phyloP scores from a whole-genome alignment of 1,140 invertebrate genomes.

The Hestina assimilis region DNA sequence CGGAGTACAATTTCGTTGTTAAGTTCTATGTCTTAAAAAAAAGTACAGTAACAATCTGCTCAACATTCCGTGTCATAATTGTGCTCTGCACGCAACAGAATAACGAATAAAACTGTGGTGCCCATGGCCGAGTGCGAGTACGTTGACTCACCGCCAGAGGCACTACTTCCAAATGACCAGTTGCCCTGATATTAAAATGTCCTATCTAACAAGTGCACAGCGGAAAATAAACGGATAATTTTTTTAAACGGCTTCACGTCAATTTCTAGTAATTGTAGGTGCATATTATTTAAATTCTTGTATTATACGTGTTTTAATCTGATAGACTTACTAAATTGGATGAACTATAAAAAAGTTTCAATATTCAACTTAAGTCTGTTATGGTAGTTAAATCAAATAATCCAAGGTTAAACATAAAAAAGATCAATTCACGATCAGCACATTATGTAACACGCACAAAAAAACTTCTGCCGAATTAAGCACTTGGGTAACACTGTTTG shows the following conservation, averaged over 20 bases:
- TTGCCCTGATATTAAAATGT: conserved; percentile 3
- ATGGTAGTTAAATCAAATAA: too few species aligned
- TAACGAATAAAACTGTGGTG: conserved; percentile 34
- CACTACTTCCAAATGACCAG: conserved; percentile 28
- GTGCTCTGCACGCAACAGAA: conserved; percentile 43
- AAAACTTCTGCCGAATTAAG: too few species aligned
- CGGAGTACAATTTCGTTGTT: conserved; percentile 9
- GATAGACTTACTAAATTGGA: too few species aligned
- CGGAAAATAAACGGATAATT: neutral
- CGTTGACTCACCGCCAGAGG: conserved; percentile 44
- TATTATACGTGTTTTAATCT: too few species aligned
- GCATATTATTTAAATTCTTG: too few species aligned
- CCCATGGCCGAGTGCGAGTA: conserved; percentile 28
- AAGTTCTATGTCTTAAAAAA: conserved; percentile 17
- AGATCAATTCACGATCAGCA: too few species aligned
- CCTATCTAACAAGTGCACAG: neutral
- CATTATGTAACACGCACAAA: too few species aligned
- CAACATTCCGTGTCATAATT: conserved; percentile 44
- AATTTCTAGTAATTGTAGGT: neutral
- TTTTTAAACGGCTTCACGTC: neutral
- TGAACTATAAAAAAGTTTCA: too few species aligned
- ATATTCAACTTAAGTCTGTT: too few species aligned
- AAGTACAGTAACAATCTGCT: conserved; percentile 34
- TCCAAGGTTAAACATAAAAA: too few species aligned
- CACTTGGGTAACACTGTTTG: too few species aligned